phyloP scores from a whole-genome alignment of 2,113 vertebrate species.

The Oenanthe oenanthe region DNA sequence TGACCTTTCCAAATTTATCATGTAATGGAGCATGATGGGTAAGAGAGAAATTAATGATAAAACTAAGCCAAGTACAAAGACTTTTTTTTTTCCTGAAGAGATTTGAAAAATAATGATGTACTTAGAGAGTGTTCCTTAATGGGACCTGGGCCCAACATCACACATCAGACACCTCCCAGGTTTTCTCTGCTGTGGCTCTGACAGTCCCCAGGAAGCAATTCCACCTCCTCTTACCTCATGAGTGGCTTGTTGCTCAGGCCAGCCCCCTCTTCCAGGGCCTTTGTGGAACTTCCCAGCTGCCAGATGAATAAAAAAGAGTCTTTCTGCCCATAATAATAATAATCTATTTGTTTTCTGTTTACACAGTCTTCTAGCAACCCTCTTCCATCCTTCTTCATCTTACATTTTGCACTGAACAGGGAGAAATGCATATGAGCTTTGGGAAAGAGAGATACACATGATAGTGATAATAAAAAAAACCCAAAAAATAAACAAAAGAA shows the following conservation, averaged over 20 bases:
- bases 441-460: background rate
- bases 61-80: background rate
- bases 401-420: background rate
- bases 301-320: background rate
- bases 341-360: background rate
- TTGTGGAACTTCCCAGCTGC: background rate
- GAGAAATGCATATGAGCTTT: background rate
- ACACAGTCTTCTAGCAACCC: background rate
- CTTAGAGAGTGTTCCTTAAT: background rate
- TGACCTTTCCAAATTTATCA: background rate
- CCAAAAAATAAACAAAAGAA: background rate
- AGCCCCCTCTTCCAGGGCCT: background rate
- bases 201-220: accelerated
- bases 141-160: background rate
- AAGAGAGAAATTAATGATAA: background rate
- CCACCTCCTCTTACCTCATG: background rate
- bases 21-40: background rate
- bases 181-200: background rate
- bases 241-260: background rate
- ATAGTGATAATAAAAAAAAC: background rate
- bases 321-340: background rate
- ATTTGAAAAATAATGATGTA: background rate
- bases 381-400: background rate
- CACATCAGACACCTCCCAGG: background rate
- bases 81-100: background rate